Evolutionary conservation across 1,140 invertebrate genomes (phyloP).

Genomic region (Galleria mellonella): DNA sequence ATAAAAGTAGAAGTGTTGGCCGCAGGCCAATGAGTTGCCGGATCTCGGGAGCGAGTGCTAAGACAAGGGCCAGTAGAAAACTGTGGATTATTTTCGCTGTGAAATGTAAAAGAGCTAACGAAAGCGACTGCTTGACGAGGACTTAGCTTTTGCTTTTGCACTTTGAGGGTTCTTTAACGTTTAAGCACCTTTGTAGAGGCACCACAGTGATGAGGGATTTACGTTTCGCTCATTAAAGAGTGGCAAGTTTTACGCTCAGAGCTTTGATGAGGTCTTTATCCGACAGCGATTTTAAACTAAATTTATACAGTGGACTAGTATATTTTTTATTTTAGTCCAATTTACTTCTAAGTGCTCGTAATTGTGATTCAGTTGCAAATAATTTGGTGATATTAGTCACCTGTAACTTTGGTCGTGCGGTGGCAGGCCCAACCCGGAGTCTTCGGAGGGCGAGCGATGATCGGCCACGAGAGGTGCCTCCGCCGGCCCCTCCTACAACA

Average conservation of each 20-base stretch:
- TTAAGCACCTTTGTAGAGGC: slow-evolving; percentile 29
- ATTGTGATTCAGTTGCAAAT: not conserved
- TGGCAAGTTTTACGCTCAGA: slow-evolving; percentile 1
- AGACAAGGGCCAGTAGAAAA: slow-evolving; percentile 33
- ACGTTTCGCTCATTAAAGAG: slow-evolving; percentile 33
- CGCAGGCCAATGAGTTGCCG: slow-evolving; percentile 44
- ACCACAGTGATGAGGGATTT: slow-evolving; percentile 23
- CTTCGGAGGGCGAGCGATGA: slow-evolving; percentile 86
- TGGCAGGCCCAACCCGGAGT: slow-evolving; percentile 87
- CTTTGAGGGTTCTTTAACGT: slow-evolving; percentile 36
- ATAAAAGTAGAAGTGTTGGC: slow-evolving; percentile 55
- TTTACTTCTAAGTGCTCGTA: no score
- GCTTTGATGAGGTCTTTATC: slow-evolving; percentile 1
- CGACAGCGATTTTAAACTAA: not conserved
- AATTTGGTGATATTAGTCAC: slow-evolving; percentile 32
- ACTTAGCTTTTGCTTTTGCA: slow-evolving; percentile 38
- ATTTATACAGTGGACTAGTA: not conserved
- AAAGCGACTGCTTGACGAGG: slow-evolving; percentile 39
- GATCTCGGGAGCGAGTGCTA: slow-evolving; percentile 18
- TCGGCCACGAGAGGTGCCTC: slow-evolving; percentile 73
- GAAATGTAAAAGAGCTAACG: slow-evolving; percentile 42
- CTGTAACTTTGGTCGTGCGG: slow-evolving; percentile 79
- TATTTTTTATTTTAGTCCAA: no score
- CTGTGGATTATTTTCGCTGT: slow-evolving; percentile 35
- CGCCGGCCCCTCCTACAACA: slow-evolving; percentile 76